phyloP scores from a whole-genome alignment of 1,140 invertebrate genomes.

The Drosophila subpulchrella region DNA sequence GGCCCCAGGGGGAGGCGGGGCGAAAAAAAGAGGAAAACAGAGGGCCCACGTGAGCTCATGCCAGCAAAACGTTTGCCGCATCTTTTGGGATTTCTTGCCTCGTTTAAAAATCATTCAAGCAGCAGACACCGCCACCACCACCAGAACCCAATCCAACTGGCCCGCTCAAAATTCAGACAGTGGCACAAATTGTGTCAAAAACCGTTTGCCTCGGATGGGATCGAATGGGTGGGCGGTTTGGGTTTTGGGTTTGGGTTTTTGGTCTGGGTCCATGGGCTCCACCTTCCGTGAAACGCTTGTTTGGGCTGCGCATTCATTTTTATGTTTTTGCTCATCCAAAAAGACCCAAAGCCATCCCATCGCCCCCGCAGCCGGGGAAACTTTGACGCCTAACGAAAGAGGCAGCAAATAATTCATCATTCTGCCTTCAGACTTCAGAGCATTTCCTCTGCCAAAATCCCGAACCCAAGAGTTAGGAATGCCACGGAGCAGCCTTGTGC shows the following conservation, averaged over 20 bases:
- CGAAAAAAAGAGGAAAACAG: slow-evolving; percentile 1
- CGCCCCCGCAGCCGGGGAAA: slow-evolving; percentile 26
- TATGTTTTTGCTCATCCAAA: slow-evolving; percentile 73
- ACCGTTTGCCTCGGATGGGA: slow-evolving; percentile 53
- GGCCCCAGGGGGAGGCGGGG: slow-evolving; percentile 21
- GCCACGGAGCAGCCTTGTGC: slow-evolving; percentile 41
- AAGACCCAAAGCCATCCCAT: slow-evolving; percentile 5
- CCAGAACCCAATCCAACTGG: slow-evolving; percentile 53
- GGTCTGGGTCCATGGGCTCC: slow-evolving; percentile 15
- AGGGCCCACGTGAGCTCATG: slow-evolving; percentile 69
- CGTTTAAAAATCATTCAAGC: slow-evolving; percentile 83
- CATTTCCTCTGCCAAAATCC: slow-evolving; percentile 71
- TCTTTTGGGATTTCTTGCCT: slow-evolving; percentile 82
- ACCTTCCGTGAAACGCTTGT: slow-evolving; percentile 70
- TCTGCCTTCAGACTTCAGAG: slow-evolving; percentile 72
- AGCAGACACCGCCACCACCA: slow-evolving; percentile 74
- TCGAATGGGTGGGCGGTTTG: slow-evolving; percentile 1
- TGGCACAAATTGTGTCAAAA: slow-evolving; percentile 81
- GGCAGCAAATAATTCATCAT: slow-evolving; percentile 82
- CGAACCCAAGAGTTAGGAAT: slow-evolving; percentile 53
- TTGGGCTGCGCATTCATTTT: slow-evolving; percentile 67
- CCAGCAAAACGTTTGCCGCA: slow-evolving; percentile 77
- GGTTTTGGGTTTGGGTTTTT: slow-evolving; percentile 2
- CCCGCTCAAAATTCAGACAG: slow-evolving; percentile 55
- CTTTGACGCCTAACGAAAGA: slow-evolving; percentile 81